Evolutionary conservation across 2,113 vertebrate species (phyloP).

Genomic region (Clarias magur): DNA sequence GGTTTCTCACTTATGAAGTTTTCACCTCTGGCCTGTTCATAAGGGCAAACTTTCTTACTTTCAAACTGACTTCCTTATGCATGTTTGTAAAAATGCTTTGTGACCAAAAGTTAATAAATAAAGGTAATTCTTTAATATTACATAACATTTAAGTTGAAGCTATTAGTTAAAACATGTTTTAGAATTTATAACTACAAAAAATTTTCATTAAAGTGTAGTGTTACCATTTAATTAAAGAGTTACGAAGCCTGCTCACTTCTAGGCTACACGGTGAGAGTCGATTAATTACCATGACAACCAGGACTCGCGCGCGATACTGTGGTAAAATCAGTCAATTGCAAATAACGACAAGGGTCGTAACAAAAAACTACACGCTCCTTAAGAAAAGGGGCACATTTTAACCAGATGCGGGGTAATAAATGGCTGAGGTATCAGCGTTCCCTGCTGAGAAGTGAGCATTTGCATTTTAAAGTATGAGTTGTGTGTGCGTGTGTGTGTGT

Average conservation of each 20-base stretch:
- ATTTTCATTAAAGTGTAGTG: not conserved
- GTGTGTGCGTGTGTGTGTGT: slow-evolving; percentile 24
- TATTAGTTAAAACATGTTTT: not conserved
- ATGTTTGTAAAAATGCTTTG: too few relatives aligned
- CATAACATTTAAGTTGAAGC: not conserved
- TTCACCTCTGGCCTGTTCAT: too few relatives aligned
- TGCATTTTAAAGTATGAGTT: slow-evolving; percentile 58
- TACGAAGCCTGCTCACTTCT: not conserved
- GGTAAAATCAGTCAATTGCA: slow-evolving; percentile 67
- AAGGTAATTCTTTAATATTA: not conserved
- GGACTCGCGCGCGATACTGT: slow-evolving; percentile 62
- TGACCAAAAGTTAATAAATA: not conserved
- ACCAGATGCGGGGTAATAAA: slow-evolving; percentile 75
- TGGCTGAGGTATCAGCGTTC: slow-evolving; percentile 47
- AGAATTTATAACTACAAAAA: not conserved
- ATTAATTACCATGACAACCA: slow-evolving; percentile 72
- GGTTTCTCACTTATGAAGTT: too few relatives aligned
- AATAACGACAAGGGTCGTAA: slow-evolving; percentile 68
- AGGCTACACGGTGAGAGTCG: slow-evolving; percentile 49
- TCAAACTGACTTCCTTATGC: too few relatives aligned
- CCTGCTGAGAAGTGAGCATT: slow-evolving; percentile 61
- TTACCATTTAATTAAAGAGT: too few relatives aligned
- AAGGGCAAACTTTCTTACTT: too few relatives aligned
- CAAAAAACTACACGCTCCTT: slow-evolving; percentile 64
- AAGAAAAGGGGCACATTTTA: slow-evolving; percentile 72